Base-by-base conservation (phyloP, 2,113 vertebrate species). In the Pomatostomus ruficeps region DNA sequence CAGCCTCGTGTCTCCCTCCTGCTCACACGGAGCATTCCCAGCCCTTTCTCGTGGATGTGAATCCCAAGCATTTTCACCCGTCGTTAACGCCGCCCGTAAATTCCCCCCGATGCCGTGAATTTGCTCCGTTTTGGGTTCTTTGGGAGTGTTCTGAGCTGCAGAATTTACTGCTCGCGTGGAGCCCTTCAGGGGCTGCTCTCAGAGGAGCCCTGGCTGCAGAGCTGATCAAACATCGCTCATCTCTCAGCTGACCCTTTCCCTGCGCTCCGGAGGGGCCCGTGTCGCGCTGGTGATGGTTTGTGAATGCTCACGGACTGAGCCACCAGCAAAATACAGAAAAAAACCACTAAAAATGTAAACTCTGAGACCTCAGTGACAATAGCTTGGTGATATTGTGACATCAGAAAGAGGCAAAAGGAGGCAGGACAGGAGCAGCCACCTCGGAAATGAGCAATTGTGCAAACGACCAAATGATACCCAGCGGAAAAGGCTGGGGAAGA, bases 181-280 rank as follows among this genome's bases (percentile, higher is more conserved):
- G 85, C 91, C 51, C 23, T 89, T 65, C 80, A 59, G 3, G 92
- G 95, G 71, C 57, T 91, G 55, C 95, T 71, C 57, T 94, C 38
- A 87, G 80, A 92, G 35, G 91, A 94, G 74, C 36, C 92, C 91
- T 81, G 58, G 33, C 88, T 89, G 88, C 63, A 88, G 62, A 86
- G 85, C 78, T 93, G 88, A 94, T 96, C 92, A 90, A 97, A 96
- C 67, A 89, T 63, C 94, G 93, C 29, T 92, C 90, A 94, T 94
- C 84, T 95, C 97, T 95, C 93, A 86, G 91, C 62, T 89, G 92
- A 89, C 83, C 92, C 18, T 94, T 95, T 98, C 88, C 72, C 68
- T 76, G 61, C 35, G 55, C 90, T 88, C 42, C 22, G 75, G 63
- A 94, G 61, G 87, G 76, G 63, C 20, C 38, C 31, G 74, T 45